These are phyloP conservation scores for Ceratoteleas bidentatus DNA, from an alignment of 1,140 invertebrate species.

Conservation along the genomic window DNA sequence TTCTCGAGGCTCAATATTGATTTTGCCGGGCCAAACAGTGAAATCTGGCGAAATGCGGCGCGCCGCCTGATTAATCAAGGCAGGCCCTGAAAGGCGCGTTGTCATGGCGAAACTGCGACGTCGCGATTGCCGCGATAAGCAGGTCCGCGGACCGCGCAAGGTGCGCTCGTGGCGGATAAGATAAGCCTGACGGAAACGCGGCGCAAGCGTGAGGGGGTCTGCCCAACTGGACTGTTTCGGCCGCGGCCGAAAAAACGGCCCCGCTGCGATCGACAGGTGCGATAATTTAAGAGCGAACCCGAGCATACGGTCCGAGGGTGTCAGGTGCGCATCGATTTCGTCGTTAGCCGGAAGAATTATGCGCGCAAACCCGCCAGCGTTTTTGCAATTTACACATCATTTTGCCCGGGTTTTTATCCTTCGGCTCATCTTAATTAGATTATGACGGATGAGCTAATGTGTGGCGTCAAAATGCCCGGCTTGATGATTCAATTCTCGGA, in stretches of 20 bases:
- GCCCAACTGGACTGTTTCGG: not conserved
- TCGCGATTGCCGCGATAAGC: slow-evolving; percentile 22
- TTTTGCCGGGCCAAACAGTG: not conserved
- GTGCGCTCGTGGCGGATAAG: slow-evolving; percentile 26
- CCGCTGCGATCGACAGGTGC: slow-evolving; percentile 48
- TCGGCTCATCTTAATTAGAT: slow-evolving; percentile 56
- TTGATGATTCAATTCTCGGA: slow-evolving; percentile 54
- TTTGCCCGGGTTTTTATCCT: slow-evolving; percentile 48
- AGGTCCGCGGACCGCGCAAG: slow-evolving; percentile 28
- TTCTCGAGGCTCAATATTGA: too few species aligned
- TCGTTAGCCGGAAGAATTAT: slow-evolving; percentile 65
- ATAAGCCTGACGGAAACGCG: slow-evolving; percentile 1
- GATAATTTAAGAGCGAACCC: slow-evolving; percentile 39
- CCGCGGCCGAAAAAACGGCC: slow-evolving; percentile 1
- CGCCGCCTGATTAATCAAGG: slow-evolving; percentile 20
- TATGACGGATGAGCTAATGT: slow-evolving; percentile 59
- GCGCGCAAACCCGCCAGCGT: slow-evolving; percentile 35
- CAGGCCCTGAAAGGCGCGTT: slow-evolving; percentile 17
- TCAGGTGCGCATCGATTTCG: slow-evolving; percentile 68
- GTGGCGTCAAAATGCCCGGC: slow-evolving; percentile 38
- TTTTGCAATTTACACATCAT: slow-evolving; percentile 54
- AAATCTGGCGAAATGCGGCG: too few species aligned
- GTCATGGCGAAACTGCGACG: slow-evolving; percentile 8
- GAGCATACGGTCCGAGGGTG: slow-evolving; percentile 61
- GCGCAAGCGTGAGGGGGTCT: not conserved